Percentiles rank a stretch among this genome's conserved stretches.
Evolutionary conservation across 2,888 invertebrate genomes (phyloP).

Genomic region (Lingula anatina): DNA sequence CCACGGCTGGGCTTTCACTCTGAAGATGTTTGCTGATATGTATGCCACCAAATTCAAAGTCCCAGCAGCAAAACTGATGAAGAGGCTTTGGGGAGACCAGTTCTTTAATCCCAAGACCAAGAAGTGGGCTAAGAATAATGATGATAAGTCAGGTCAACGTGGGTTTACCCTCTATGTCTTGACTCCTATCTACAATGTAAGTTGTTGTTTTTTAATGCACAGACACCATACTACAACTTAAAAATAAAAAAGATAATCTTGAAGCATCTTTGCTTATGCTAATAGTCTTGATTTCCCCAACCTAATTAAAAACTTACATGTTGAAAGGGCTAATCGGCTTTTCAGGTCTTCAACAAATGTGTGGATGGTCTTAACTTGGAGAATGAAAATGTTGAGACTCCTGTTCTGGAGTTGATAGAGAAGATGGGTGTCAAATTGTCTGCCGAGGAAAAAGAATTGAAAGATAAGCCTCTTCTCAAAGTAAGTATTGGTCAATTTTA

Average conservation of each 20-base stretch:
- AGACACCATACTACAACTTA: too few relatives aligned
- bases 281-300: too few relatives aligned
- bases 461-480: slow-evolving; percentile 93
- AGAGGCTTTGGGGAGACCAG: slow-evolving; percentile 91
- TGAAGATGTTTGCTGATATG: slow-evolving; percentile 99
- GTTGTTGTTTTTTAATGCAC: slow-evolving; percentile 2
- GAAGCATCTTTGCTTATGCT: too few relatives aligned
- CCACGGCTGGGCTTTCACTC: slow-evolving; percentile 99
- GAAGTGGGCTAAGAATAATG: slow-evolving; percentile 75
- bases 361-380: too few relatives aligned
- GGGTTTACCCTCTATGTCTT: slow-evolving; percentile 99
- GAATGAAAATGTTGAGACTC: too few relatives aligned
- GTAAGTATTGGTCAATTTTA: slow-evolving; percentile 44
- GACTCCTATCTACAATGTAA: slow-evolving; percentile 96
- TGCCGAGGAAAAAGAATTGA: slow-evolving; percentile 92
- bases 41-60: slow-evolving; percentile 96
- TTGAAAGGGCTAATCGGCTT: too few relatives aligned
- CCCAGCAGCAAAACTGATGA: slow-evolving; percentile 92
- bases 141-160: slow-evolving; percentile 54
- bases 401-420: slow-evolving; percentile 74
- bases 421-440: slow-evolving; percentile 89
- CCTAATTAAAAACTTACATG: too few relatives aligned
- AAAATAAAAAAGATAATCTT: too few relatives aligned
- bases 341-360: too few relatives aligned
- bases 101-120: slow-evolving; percentile 96